Percentiles rank a stretch among this genome's conserved stretches.
Evolutionary conservation across 2,113 vertebrate genomes (phyloP).

Genomic region (Sardina pilchardus): DNA sequence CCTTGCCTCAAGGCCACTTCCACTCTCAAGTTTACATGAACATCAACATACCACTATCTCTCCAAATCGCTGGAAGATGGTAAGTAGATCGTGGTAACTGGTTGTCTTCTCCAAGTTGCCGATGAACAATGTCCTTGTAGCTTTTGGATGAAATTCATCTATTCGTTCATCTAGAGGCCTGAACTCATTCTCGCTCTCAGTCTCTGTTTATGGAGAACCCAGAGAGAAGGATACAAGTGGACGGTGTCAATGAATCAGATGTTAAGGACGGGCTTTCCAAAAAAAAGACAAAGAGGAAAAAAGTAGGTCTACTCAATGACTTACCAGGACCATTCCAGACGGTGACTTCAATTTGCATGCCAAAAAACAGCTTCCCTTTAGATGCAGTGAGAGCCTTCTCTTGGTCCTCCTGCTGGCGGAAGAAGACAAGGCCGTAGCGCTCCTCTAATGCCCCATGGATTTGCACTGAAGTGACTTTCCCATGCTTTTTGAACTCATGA

Average conservation of each 20-base stretch:
- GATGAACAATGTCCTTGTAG: constrained; percentile 95
- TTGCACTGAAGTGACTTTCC: constrained; percentile 98
- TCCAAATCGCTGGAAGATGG: constrained; percentile 96
- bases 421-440: constrained; percentile 95
- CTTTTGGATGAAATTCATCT: constrained; percentile 98
- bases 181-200: constrained; percentile 98
- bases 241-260: background rate
- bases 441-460: constrained; percentile 95
- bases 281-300: background rate
- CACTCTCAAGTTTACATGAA: background rate
- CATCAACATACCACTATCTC: constrained; percentile 89
- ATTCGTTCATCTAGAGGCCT: constrained; percentile 96
- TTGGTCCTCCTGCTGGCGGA: constrained; percentile 98
- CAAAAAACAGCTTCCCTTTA: constrained; percentile 98
- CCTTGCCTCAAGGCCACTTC: background rate
- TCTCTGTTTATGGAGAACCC: constrained; percentile 74
- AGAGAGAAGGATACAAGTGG: background rate
- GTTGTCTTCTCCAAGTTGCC: constrained; percentile 98
- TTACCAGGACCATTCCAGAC: constrained; percentile 97
- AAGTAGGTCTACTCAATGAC: constrained; percentile 23
- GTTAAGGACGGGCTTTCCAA: background rate
- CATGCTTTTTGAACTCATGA: constrained; percentile 99
- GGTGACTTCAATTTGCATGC: constrained; percentile 98
- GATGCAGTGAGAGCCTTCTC: constrained; percentile 94
- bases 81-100: constrained; percentile 93